A percentile compares a stretch with the other conserved stretches of the same genome.
These are phyloP conservation scores for Clostera curtula DNA, from an alignment of 2,888 invertebrate species.

Conservation along the genomic window DNA sequence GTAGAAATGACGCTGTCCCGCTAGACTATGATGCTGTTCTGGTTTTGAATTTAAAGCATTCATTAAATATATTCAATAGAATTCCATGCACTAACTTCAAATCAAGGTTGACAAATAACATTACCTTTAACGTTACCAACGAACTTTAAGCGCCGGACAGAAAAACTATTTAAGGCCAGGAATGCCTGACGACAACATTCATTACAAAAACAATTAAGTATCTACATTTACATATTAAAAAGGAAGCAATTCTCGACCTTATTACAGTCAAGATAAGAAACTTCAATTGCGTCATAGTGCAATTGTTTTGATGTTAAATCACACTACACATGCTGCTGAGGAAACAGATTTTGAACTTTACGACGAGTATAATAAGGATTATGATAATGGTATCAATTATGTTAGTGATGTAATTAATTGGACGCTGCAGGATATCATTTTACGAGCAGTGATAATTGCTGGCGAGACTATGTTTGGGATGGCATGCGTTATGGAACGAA, in stretches of 20 bases:
- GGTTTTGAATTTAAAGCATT: too few species aligned
- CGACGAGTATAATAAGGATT: conserved; percentile 5
- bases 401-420: conserved; percentile 36
- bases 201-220: conserved; percentile 26
- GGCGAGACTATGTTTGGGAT: conserved; percentile 20
- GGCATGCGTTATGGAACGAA: conserved; percentile 4
- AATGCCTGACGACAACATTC: conserved; percentile 63
- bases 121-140: conserved; percentile 11
- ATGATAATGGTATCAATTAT: conserved; percentile 11
- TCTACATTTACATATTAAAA: too few species aligned
- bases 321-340: too few species aligned
- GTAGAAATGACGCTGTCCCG: too few species aligned
- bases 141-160: conserved; percentile 30
- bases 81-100: too few species aligned
- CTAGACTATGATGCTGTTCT: too few species aligned
- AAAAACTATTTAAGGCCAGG: conserved; percentile 62
- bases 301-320: too few species aligned
- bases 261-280: too few species aligned
- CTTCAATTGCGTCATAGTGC: too few species aligned
- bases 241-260: too few species aligned
- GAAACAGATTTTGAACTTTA: conserved; percentile 2
- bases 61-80: too few species aligned
- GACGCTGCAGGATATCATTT: conserved; percentile 39
- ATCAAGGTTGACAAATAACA: conserved; percentile 1
- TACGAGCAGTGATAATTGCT: conserved; percentile 33